Base-by-base conservation (phyloP, 2,113 vertebrate species). In the Psittacara wagleri region DNA sequence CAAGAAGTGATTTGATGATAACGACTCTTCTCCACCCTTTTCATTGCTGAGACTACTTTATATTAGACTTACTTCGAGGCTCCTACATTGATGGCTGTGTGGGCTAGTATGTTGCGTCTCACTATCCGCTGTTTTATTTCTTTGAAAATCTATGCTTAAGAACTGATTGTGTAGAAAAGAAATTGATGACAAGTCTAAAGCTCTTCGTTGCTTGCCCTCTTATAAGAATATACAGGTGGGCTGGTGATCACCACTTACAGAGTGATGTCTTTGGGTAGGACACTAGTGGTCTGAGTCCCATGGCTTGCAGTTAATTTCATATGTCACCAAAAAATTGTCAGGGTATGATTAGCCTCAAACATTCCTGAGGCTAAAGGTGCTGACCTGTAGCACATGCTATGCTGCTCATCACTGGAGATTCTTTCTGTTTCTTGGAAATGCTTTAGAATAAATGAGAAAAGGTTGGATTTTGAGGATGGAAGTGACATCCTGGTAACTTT, bases 281-380 rank as follows among this genome's bases (percentile, higher is more conserved):
- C 66, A 44, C 33, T 14, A 31, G 7, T 43, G 33, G 54, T 41
- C 35, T 77, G 24, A 25, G 52, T 63, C 51, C n/a, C 39, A 41
- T 1, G 3, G 35, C 15, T 72, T 69, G 35, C 23, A 55, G 29
- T 35, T 68, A 43, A 52, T 68, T 84, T 72, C 2, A 8, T 63
- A 57, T 0, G 2, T 52, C 39, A 17, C 2, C 1, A 61, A 88
- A 43, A 2, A 22, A 6, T 29, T 73, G 25, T 49, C 37, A 70
- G 41, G 14, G 1, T 2, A 5, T 35, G 23, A 22, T 61, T 52
- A 55, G 24, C 16, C 20, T 63, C 64, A 69, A 35, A 52, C 6
- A 6, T 52, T 69, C 41, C n/a, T 2, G 5, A 59, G 39, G 44
- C 7, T 55, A 51, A 57, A 83, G 81, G 17, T 61, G 69, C n/a